Evolutionary conservation across 2,797 vertebrate genomes (phyloP).

Genomic region (Rallus crepitans): DNA sequence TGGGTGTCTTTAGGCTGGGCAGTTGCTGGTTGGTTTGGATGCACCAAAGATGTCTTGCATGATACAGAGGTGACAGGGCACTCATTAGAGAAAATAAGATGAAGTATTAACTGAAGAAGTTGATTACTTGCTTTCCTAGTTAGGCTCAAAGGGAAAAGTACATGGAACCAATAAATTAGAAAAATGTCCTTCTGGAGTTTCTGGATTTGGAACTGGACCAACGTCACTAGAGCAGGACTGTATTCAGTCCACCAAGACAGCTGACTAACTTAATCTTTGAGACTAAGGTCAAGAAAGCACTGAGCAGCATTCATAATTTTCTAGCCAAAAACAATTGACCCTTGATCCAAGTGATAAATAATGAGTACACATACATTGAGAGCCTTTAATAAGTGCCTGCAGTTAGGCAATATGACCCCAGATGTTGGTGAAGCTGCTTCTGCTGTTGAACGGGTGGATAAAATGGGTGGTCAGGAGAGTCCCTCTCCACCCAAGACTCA

Average conservation of each 20-base stretch:
- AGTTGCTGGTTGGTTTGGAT: slow-evolving; percentile 39
- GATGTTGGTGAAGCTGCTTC: background rate
- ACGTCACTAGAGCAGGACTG: background rate
- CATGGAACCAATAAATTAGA: background rate
- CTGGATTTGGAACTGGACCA: background rate
- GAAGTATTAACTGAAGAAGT: background rate
- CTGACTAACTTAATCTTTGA: slow-evolving; percentile 5
- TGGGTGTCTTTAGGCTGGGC: slow-evolving; percentile 10
- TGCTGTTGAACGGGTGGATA: background rate
- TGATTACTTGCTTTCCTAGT: background rate
- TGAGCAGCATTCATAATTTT: slow-evolving; percentile 2
- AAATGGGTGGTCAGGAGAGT: background rate
- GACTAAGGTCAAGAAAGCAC: slow-evolving; percentile 30
- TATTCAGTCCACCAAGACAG: background rate
- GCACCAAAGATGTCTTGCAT: background rate
- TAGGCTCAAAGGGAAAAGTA: background rate
- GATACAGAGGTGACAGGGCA: slow-evolving; percentile 11
- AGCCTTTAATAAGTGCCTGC: background rate
- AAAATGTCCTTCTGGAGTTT: background rate
- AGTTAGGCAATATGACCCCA: background rate
- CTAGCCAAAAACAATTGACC: background rate
- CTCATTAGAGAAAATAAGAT: slow-evolving; percentile 48
- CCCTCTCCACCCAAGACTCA: background rate
- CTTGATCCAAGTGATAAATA: background rate
- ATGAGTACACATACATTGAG: background rate